A percentile compares a stretch with the other conserved stretches of the same genome.
Conservation (phyloP, 2,113 vertebrate genomes). For the Corvus cornix region DNA sequence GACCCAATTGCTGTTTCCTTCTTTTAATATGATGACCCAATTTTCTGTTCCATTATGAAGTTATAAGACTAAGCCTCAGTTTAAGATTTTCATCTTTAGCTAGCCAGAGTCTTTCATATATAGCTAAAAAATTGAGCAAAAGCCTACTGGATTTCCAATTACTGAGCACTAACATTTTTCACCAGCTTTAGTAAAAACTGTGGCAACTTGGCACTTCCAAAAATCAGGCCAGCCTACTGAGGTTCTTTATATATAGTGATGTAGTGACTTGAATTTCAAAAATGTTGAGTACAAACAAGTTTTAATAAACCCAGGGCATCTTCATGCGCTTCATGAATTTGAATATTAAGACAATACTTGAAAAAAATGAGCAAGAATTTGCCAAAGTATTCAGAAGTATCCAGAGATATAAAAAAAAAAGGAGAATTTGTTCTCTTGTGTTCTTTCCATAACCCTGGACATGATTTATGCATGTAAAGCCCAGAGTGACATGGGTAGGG, state of each 20-base stretch:
- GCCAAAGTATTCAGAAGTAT: background rate
- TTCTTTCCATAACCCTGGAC: background rate
- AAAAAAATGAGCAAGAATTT: background rate
- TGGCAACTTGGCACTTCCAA: background rate
- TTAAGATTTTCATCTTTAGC: background rate
- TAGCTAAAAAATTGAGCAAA: background rate
- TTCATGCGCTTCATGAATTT: background rate
- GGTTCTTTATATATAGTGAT: background rate
- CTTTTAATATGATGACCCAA: background rate
- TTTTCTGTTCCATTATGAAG: background rate
- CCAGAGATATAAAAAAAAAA: background rate
- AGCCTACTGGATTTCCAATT: background rate
- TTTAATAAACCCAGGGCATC: background rate
- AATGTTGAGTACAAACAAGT: background rate
- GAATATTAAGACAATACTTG: background rate
- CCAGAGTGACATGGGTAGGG: background rate
- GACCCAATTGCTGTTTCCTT: background rate
- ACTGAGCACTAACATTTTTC: background rate
- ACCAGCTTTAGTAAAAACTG: background rate
- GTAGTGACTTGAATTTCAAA: constrained; percentile 2
- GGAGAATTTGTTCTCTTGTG: background rate
- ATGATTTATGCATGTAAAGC: background rate
- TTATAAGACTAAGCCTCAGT: background rate
- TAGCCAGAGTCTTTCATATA: background rate
- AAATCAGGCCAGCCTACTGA: constrained; percentile 6